A percentile compares a stretch with the other conserved stretches of the same genome.
phyloP scores from a whole-genome alignment of 2,888 invertebrate species.

The Linhomoeus sp. region DNA sequence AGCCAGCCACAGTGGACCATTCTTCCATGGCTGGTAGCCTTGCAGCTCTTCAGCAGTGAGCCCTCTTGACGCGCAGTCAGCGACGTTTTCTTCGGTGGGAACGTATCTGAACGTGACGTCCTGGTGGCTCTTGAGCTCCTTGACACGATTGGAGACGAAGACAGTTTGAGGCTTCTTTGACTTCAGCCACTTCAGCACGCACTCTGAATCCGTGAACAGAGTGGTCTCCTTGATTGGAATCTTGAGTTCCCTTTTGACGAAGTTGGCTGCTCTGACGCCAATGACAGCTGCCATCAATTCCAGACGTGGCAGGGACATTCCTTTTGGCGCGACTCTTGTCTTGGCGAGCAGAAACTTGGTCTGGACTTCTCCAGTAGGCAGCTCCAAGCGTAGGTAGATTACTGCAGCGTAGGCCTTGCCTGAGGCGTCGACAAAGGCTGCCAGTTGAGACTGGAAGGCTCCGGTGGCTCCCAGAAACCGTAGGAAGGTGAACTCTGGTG shows the following conservation, averaged over 20 bases:
- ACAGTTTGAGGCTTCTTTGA: too few species aligned
- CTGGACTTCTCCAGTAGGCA: background rate
- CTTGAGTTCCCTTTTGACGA: background rate
- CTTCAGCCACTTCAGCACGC: background rate
- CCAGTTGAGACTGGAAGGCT: slow-evolving; percentile 4
- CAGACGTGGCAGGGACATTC: background rate
- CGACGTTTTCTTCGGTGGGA: background rate
- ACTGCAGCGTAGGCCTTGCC: slow-evolving; percentile 7
- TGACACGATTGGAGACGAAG: background rate
- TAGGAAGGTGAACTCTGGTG: background rate
- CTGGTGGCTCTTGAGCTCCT: background rate
- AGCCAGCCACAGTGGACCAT: background rate
- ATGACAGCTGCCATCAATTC: background rate
- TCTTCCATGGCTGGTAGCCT: background rate
- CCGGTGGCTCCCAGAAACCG: background rate
- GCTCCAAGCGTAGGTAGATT: slow-evolving; percentile 5
- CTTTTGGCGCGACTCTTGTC: background rate
- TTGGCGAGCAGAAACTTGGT: background rate
- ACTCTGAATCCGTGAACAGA: background rate
- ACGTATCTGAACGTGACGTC: background rate
- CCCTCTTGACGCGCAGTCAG: background rate
- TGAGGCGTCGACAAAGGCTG: slow-evolving; percentile 10
- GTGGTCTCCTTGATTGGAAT: background rate
- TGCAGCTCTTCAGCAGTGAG: background rate
- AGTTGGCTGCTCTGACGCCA: background rate